Evolutionary conservation across 1,140 invertebrate genomes (phyloP), one percentile per base, ranked within the genome.

Genomic region (Caenorhabditis tropicalis): DNA sequence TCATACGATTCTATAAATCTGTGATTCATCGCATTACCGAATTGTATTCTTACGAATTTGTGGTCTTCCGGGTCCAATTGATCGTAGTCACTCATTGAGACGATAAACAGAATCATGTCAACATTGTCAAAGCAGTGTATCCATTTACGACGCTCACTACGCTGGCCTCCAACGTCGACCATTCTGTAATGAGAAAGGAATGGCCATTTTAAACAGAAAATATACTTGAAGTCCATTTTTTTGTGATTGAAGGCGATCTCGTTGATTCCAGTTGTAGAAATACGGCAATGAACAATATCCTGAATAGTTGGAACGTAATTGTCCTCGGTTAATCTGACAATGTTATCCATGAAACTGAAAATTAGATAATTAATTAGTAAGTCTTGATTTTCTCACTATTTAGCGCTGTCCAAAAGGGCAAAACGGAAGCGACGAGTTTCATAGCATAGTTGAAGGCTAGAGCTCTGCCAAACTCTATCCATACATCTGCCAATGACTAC

Each of bases 281-380:
- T 96, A 94, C 96, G 94, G 92, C 96, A 96, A 92, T 96, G 95
- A 88, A 98, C 94, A 93, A 98, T 98, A 93, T 98, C 96, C 93
- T 98, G 96, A 93, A 97, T 95, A 89, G 95, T 96, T 87, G 96
- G 96, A 92, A 97, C 94, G 93, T 98, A 98, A 93, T 96, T 94
- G 91, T 94, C 94, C 90, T 94, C 94, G 91, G 95, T 95, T 91
- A 98, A 96, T 93, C 96, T 94, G 93, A 97, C 96, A 92, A 98
- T 95, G 93, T 96, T 95, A 94, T 96, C 95, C 92, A 98, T 94
- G 93, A 98, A 98, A 94, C 96, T 97, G 92, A 56, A 88, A 65
- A 49, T n/a, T n/a, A n/a, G n/a, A n/a, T n/a, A n/a, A n/a, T n/a
- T n/a, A n/a, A n/a, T n/a, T n/a, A n/a, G n/a, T n/a, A n/a, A n/a